These are phyloP conservation scores for Mirza zaza DNA, from an alignment of 2,113 vertebrate genomes.

Conservation along the genomic window DNA sequence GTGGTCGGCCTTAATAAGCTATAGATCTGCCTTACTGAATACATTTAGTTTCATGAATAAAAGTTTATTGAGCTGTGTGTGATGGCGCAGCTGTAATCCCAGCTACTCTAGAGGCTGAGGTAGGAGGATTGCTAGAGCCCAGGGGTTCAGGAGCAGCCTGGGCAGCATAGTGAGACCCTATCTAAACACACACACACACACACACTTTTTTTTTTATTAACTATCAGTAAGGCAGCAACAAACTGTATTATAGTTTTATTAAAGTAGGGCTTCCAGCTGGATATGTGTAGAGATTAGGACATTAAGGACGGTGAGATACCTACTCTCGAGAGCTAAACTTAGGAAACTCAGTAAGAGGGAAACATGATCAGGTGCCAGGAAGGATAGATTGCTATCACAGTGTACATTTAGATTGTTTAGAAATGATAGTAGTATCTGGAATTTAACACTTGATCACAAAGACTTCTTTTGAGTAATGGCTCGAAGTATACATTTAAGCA, in stretches of 20 bases:
- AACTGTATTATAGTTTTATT: neutral
- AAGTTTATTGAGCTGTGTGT: neutral
- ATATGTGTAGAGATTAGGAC: neutral
- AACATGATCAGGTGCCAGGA: constrained; percentile 41
- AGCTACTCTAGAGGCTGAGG: no score
- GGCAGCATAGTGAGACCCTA: no score
- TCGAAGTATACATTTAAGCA: constrained; percentile 36
- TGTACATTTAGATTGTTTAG: constrained; percentile 20
- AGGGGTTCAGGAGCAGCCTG: no score
- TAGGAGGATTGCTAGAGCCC: no score
- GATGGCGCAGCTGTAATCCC: no score
- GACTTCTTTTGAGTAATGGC: constrained; percentile 13
- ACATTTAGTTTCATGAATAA: neutral
- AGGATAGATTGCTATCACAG: constrained; percentile 54
- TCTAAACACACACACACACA: no score
- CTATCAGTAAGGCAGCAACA: neutral
- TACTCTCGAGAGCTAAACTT: constrained; percentile 19
- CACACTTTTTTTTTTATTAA: neutral
- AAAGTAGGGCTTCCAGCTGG: neutral
- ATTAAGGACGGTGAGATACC: neutral
- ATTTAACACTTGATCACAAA: constrained; percentile 14
- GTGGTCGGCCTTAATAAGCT: neutral
- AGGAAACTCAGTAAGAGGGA: constrained; percentile 44
- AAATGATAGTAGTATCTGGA: constrained; percentile 4
- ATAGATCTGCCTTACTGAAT: neutral